phyloP scores from a whole-genome alignment of 2,888 invertebrate species.

The Chrysopilus asiliformis region DNA sequence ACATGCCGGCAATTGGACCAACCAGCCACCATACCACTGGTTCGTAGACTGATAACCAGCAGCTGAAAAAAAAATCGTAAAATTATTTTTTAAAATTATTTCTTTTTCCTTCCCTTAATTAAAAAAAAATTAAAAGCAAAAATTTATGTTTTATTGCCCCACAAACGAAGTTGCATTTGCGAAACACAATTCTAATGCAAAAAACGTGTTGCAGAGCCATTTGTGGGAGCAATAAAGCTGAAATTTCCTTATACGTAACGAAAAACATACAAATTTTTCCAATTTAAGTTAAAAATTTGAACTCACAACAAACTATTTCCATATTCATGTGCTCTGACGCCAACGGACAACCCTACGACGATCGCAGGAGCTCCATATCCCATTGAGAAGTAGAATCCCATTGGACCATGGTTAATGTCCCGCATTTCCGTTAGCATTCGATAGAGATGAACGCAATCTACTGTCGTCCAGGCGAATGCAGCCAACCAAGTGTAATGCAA shows the following conservation, averaged over 20 bases:
- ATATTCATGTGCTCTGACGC: slow-evolving; percentile 87
- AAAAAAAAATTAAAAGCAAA: no score
- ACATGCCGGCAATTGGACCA: slow-evolving; percentile 72
- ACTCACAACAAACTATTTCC: slow-evolving; percentile 83
- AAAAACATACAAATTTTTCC: slow-evolving; percentile 1
- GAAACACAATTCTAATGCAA: no score
- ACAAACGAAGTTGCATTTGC: no score
- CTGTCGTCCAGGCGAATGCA: slow-evolving; percentile 82
- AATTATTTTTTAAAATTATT: no score
- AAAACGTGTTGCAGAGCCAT: no score
- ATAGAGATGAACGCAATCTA: slow-evolving; percentile 85
- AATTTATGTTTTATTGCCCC: no score
- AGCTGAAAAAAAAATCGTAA: no score
- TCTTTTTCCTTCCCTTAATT: no score
- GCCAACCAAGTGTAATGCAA: slow-evolving; percentile 89
- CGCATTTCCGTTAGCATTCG: slow-evolving; percentile 90
- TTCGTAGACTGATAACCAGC: slow-evolving; percentile 90
- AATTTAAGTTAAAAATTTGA: background rate
- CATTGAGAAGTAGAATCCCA: slow-evolving; percentile 81
- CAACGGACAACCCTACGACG: slow-evolving; percentile 78
- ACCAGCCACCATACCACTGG: slow-evolving; percentile 92
- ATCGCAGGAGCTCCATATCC: slow-evolving; percentile 90
- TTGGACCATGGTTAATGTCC: slow-evolving; percentile 90
- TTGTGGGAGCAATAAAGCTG: background rate
- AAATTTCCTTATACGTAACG: background rate